Evolutionary conservation across 2,113 vertebrate species (phyloP).

Genomic region (Gallinago undulata): DNA sequence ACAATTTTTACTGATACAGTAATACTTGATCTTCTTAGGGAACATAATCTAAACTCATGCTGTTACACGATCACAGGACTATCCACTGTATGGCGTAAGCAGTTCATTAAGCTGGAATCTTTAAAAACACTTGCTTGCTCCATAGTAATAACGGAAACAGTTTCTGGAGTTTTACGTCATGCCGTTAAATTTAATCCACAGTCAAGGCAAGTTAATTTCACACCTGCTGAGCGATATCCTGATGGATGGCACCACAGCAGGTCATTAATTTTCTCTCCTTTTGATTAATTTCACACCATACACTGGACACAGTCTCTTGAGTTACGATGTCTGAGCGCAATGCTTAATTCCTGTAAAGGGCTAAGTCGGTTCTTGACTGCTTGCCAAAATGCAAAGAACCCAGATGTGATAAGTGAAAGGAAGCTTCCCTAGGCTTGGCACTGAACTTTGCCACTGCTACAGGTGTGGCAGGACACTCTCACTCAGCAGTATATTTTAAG

Average conservation of each 20-base stretch:
- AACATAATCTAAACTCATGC: constrained; percentile 47
- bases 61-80: constrained; percentile 35
- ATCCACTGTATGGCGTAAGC: constrained; percentile 13
- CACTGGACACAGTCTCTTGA: constrained; percentile 40
- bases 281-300: constrained; percentile 75
- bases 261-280: constrained; percentile 70
- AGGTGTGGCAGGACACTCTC: background rate
- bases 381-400: constrained; percentile 39
- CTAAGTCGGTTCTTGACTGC: constrained; percentile 35
- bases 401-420: constrained; percentile 39
- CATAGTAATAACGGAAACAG: constrained; percentile 8
- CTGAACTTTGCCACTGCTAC: background rate
- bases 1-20: constrained; percentile 58
- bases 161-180: constrained; percentile 42
- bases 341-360: constrained; percentile 37
- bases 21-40: constrained; percentile 59
- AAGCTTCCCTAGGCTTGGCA: background rate
- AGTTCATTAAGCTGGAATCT: constrained; percentile 52
- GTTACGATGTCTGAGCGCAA: constrained; percentile 35
- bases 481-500: background rate
- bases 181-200: constrained; percentile 42
- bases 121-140: constrained; percentile 11
- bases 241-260: constrained; percentile 62
- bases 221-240: constrained; percentile 52
- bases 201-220: constrained; percentile 64